Base-by-base conservation (phyloP, 1,140 invertebrate species). In the Ceratosolen solmsi region DNA sequence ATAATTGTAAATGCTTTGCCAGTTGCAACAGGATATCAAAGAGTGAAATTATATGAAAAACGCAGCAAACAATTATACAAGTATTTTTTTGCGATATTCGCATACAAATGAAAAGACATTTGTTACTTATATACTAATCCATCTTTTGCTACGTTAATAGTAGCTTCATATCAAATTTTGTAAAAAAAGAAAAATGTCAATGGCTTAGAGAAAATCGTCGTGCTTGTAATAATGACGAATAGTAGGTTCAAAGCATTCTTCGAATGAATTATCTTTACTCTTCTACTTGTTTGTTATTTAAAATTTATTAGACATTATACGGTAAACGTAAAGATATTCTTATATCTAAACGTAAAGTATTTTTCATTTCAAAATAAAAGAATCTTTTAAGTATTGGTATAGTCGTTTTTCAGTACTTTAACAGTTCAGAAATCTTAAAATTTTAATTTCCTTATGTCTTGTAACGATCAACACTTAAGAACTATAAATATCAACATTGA, bases 401-500 rank as follows among this genome's bases (percentile, higher is more conserved):
- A 20, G 22, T 65, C 25, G 20, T 38, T 58, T 72, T 36, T 60
- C 20, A n/a, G 22, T 7, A 56, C 56, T 49, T 76, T 20, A 70
- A 82, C 41, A 65, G 20, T 65, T 8, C 22, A 25, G 22, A 54
- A 27, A 33, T 54, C 27, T 54, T 13, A 71, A 70, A 56, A 36
- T 63, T n/a, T 73, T 75, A 76, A 56, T 9, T 81, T 30, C 33
- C 46, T 56, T 68, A 46, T 49, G 17, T 46, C 33, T 71, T 75
- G 5, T 41, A 77, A 82, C 51, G 38, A 7, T 82, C 38, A 82
- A 82, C 80, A 82, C 83, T 84, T 86, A 86, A 86, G 58, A 72
- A 70, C 85, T 87, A 78, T 82, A 79, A 82, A 83, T 86, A 63
- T 85, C 75, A 75, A 84, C 77, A 72, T 82, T 86, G 56, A 88